Conservation (phyloP, 2,797 vertebrate species). For the Threskiornis aethiopicus region DNA sequence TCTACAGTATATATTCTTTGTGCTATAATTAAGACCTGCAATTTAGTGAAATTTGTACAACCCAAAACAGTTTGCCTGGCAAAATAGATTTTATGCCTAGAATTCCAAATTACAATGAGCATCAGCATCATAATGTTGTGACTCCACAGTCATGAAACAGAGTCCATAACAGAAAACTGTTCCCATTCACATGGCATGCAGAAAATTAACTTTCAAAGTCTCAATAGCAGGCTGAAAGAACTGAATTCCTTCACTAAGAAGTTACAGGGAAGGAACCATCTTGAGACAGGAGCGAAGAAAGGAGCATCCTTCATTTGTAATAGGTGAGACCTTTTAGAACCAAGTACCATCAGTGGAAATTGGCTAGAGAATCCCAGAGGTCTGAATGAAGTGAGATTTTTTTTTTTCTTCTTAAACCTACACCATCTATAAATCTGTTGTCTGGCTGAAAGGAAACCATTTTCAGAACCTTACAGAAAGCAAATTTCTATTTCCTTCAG, state of each 20-base stretch:
- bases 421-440: neutral
- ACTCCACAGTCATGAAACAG: neutral
- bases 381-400: neutral
- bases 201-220: neutral
- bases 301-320: neutral
- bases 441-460: neutral
- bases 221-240: neutral
- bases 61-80: too few species aligned
- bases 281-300: neutral
- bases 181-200: neutral
- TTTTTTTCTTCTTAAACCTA: neutral
- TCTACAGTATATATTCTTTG: neutral
- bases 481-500: neutral
- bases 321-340: neutral
- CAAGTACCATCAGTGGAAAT: neutral
- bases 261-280: neutral
- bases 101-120: neutral
- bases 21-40: neutral
- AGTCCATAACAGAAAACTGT: neutral
- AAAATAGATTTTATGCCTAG: neutral
- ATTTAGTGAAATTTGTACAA: neutral
- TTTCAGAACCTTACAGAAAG: neutral
- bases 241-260: neutral
- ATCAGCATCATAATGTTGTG: neutral
- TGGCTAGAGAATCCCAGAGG: neutral